phyloP scores from a whole-genome alignment of 2,797 vertebrate species.

The Sebastes iracundus region DNA sequence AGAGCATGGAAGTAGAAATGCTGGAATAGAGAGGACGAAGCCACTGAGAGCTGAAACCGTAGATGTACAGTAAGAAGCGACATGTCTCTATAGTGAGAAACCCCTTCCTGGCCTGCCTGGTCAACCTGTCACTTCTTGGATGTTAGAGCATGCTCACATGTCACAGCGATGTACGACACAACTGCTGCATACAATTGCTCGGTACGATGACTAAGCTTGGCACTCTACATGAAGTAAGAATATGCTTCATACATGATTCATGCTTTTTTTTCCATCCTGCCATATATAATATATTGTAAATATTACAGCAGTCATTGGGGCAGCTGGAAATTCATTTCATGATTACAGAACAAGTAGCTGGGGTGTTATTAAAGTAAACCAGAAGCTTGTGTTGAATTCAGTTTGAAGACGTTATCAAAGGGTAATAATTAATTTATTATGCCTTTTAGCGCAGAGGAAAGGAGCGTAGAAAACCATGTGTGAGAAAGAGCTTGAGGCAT shows the following conservation, averaged over 20 bases:
- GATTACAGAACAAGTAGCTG: conserved; percentile 52
- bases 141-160: neutral
- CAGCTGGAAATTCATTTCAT: conserved; percentile 40
- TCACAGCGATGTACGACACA: neutral
- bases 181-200: neutral
- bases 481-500: conserved; percentile 4
- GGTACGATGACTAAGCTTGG: conserved; percentile 16
- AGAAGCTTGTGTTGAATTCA: conserved; percentile 54
- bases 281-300: conserved; percentile 35
- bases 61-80: neutral
- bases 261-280: neutral
- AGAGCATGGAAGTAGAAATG: neutral
- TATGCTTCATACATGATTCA: conserved; percentile 36
- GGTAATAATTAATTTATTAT: conserved; percentile 60
- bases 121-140: conserved; percentile 13
- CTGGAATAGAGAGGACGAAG: neutral
- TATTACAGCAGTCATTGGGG: conserved; percentile 51
- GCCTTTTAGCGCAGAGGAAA: conserved; percentile 38
- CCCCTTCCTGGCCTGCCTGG: neutral
- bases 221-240: neutral
- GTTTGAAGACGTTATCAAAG: conserved; percentile 69
- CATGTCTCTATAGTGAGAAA: neutral
- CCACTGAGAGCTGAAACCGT: neutral
- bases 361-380: conserved; percentile 50
- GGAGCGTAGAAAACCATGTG: conserved; percentile 8